Conservation (phyloP, 2,797 vertebrate genomes). For the Gymnothorax javanicus region DNA sequence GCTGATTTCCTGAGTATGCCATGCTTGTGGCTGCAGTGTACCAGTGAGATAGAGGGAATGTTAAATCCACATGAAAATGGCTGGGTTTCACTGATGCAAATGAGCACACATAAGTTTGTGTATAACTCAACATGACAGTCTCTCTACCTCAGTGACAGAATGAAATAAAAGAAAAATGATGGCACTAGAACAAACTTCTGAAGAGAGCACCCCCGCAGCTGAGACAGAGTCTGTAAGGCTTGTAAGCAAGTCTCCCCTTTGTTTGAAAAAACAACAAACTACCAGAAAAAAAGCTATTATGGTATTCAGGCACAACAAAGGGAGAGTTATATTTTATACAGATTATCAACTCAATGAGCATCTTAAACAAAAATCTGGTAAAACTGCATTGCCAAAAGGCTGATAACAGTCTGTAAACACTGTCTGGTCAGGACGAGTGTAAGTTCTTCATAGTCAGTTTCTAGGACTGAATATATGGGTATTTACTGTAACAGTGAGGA, state of each 20-base stretch:
- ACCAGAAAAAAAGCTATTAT: not conserved
- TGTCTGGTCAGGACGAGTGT: not conserved
- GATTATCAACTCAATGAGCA: not conserved
- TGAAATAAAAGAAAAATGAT: not conserved
- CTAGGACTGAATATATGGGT: not conserved
- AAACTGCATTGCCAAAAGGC: not conserved
- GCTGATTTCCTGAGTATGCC: not conserved
- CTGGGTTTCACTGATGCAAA: not conserved
- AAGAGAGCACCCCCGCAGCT: not conserved
- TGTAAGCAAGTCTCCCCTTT: not conserved
- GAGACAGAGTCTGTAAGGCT: not conserved
- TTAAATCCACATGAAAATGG: not conserved
- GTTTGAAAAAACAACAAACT: conserved; percentile 12
- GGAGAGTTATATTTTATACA: not conserved
- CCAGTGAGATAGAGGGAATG: not conserved
- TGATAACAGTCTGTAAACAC: not conserved
- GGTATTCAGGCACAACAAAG: not conserved
- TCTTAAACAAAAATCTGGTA: not conserved
- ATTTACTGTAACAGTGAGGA: not conserved
- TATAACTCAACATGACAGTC: conserved; percentile 16
- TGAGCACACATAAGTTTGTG: not conserved
- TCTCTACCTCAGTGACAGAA: not conserved
- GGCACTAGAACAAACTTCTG: not conserved
- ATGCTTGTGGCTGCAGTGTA: not conserved
- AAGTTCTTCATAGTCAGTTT: not conserved